Evolutionary conservation across 2,797 vertebrate species (phyloP).

Genomic region (Sebastes itinus): DNA sequence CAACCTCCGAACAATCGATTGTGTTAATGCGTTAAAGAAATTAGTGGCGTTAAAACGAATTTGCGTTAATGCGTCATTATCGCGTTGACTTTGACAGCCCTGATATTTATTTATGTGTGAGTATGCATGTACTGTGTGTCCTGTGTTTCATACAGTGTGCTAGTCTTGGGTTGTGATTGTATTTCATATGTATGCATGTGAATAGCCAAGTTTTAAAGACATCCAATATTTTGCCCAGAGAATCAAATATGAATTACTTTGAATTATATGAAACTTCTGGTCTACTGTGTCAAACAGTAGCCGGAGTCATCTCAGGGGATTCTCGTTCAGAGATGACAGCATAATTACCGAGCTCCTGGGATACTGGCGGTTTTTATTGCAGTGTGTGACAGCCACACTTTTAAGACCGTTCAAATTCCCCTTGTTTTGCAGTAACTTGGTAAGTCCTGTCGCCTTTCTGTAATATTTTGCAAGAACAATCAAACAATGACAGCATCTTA

Average conservation of each 20-base stretch:
- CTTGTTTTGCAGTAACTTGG: conserved; percentile 17
- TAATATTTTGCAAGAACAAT: neutral
- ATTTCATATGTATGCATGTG: neutral
- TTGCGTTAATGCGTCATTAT: too few relatives aligned
- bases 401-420: conserved; percentile 13
- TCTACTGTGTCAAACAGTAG: conserved; percentile 4
- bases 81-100: too few relatives aligned
- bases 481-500: neutral
- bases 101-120: neutral
- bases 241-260: neutral
- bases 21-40: too few relatives aligned
- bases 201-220: too few relatives aligned
- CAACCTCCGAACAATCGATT: too few relatives aligned
- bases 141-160: neutral
- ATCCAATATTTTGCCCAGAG: neutral
- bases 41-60: too few relatives aligned
- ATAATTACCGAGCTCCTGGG: conserved; percentile 29
- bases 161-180: neutral
- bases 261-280: neutral
- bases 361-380: conserved; percentile 19
- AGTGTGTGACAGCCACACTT: conserved; percentile 12
- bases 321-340: conserved; percentile 39
- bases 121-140: neutral
- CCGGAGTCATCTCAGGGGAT: conserved; percentile 6
- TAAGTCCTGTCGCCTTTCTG: neutral